Percentiles rank a stretch among this genome's conserved stretches.
Evolutionary conservation across 2,797 vertebrate species (phyloP).

Genomic region (Protonibea diacanthus): DNA sequence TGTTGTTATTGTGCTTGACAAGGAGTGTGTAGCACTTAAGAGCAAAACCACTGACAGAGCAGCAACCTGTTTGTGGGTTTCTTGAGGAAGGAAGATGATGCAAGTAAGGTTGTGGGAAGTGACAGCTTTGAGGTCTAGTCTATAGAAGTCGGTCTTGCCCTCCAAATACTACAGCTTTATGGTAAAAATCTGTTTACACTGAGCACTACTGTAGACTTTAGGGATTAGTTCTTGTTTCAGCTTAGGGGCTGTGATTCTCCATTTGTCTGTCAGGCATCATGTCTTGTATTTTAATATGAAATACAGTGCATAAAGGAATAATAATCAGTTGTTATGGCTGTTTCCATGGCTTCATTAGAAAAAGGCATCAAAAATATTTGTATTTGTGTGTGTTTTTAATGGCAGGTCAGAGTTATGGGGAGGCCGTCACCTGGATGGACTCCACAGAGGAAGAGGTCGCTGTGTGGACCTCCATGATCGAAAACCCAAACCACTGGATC

Average conservation of each 20-base stretch:
- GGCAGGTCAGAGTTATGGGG: conserved; percentile 93
- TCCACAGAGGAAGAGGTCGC: conserved; percentile 91
- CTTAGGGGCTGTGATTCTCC: background rate
- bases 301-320: background rate
- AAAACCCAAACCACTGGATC: conserved; percentile 89
- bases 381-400: background rate
- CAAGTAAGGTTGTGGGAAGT: background rate
- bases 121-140: background rate
- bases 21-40: background rate
- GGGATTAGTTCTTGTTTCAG: background rate
- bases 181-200: too few relatives aligned
- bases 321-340: background rate
- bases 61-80: background rate
- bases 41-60: conserved; percentile 11
- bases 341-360: background rate
- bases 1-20: conserved; percentile 5
- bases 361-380: background rate
- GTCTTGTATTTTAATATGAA: background rate
- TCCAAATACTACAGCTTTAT: too few relatives aligned
- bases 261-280: background rate
- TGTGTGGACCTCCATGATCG: conserved; percentile 89
- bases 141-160: background rate
- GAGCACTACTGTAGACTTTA: background rate
- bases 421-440: conserved; percentile 95
- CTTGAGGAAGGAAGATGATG: conserved; percentile 9